Conservation (phyloP, 2,797 vertebrate species). For the Sebastes taczanowskii region DNA sequence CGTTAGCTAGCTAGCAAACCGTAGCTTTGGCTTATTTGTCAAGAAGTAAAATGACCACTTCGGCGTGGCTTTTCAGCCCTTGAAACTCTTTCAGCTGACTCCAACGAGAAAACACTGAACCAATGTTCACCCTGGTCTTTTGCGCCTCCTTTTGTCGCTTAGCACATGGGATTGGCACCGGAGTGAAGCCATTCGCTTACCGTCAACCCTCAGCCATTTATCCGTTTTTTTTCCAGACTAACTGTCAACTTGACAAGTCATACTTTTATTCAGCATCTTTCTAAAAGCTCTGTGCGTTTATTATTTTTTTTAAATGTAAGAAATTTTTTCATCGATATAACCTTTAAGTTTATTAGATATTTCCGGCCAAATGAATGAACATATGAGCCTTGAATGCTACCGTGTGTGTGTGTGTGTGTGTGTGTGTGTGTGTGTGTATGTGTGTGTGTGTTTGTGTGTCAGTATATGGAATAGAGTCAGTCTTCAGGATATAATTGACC, state of each 20-base stretch:
- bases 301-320: not conserved
- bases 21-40: too few species aligned
- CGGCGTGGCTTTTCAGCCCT: not conserved
- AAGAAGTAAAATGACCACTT: too few species aligned
- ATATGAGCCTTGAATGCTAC: not conserved
- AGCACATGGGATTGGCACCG: not conserved
- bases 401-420: too few species aligned
- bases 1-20: accelerated
- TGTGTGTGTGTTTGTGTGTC: not conserved
- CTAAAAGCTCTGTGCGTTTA: not conserved
- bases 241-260: not conserved
- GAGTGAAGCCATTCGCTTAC: not conserved
- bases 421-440: not conserved
- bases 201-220: not conserved
- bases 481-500: slow-evolving; percentile 29
- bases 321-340: not conserved
- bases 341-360: not conserved
- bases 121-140: not conserved
- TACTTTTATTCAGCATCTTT: not conserved
- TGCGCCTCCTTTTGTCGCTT: not conserved
- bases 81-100: not conserved
- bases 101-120: not conserved
- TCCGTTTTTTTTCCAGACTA: not conserved
- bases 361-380: slow-evolving; percentile 10
- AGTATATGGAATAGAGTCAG: slow-evolving; percentile 17